A percentile compares a stretch with the other conserved stretches of the same genome.
phyloP scores from a whole-genome alignment of 2,113 vertebrate species.

The Motacilla alba region DNA sequence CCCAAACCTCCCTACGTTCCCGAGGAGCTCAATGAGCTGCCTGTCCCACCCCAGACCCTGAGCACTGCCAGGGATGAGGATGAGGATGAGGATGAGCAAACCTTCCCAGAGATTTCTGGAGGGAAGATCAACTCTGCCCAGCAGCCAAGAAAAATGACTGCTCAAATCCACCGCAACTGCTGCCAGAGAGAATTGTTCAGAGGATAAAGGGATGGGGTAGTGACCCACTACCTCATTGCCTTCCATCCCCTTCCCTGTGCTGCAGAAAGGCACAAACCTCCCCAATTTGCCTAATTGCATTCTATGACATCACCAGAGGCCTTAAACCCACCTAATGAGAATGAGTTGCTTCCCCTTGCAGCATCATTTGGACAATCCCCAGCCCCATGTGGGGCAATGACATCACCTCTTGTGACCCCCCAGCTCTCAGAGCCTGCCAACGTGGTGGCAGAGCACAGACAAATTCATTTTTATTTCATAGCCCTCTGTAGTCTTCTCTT shows the following conservation, averaged over 20 bases:
- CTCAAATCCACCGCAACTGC: not conserved
- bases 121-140: fast-evolving
- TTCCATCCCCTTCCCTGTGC: not conserved
- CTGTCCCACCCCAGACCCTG: not conserved
- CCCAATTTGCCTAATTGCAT: not conserved
- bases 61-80: not conserved
- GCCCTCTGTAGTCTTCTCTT: not conserved
- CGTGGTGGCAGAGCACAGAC: not conserved
- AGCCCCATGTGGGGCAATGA: fast-evolving
- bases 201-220: not conserved
- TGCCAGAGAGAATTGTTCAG: not conserved
- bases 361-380: not conserved
- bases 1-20: not conserved
- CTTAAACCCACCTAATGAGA: not conserved
- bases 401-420: fast-evolving
- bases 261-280: not conserved
- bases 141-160: not conserved
- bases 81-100: not conserved
- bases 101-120: not conserved
- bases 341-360: not conserved
- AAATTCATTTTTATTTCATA: not conserved
- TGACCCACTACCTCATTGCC: too few species aligned
- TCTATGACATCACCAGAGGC: not conserved
- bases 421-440: not conserved
- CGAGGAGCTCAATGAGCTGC: not conserved